Percentiles rank a stretch among this genome's conserved stretches.
These are phyloP conservation scores for Heliconius charithonia DNA, from an alignment of 2,888 invertebrate species.

Conservation along the genomic window DNA sequence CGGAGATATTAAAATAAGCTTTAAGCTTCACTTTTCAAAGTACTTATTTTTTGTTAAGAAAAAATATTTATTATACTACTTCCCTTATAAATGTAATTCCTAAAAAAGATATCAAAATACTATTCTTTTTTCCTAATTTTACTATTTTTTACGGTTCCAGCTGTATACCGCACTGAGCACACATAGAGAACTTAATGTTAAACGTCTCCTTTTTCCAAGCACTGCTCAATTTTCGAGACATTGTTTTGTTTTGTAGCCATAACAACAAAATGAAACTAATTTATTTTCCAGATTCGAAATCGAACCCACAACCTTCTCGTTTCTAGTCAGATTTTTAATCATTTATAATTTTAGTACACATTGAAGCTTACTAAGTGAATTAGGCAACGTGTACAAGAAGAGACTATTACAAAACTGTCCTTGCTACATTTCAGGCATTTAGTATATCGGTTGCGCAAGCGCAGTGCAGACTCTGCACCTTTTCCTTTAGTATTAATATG, in stretches of 20 bases:
- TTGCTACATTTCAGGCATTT: conserved; percentile 58
- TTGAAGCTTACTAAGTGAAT: conserved; percentile 19
- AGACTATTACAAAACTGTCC: conserved; percentile 56
- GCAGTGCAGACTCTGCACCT: conserved; percentile 55
- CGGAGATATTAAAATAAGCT: neutral
- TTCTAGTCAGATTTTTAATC: neutral
- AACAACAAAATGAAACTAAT: neutral
- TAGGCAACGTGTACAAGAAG: conserved; percentile 23
- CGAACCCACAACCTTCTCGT: neutral
- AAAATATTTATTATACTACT: too few species aligned
- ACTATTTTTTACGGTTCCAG: too few species aligned
- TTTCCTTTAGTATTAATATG: conserved; percentile 54
- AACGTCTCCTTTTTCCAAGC: neutral
- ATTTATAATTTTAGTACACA: neutral
- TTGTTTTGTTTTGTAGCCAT: too few species aligned
- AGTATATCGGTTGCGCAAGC: conserved; percentile 55
- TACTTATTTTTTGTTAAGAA: neutral
- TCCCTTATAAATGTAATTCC: too few species aligned
- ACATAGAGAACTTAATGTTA: too few species aligned
- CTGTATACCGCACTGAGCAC: too few species aligned
- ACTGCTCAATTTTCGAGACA: too few species aligned
- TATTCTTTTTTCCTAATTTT: too few species aligned
- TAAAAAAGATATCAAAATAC: too few species aligned
- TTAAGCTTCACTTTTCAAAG: neutral
- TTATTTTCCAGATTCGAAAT: neutral